Evolutionary conservation across 2,888 invertebrate species (phyloP).

Genomic region (Apamea sordens): DNA sequence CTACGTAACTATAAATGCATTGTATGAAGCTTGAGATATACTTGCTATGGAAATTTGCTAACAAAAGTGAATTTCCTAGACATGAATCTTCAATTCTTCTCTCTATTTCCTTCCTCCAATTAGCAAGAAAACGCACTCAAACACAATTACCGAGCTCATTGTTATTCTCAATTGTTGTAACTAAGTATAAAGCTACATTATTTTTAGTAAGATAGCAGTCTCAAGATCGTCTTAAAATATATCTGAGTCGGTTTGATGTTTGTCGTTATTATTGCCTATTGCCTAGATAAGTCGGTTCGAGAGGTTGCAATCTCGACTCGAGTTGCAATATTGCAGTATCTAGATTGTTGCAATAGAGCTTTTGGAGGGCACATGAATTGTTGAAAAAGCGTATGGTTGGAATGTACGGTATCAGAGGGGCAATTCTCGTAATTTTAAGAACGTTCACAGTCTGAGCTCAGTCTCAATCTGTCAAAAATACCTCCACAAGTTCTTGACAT

Average conservation of each 20-base stretch:
- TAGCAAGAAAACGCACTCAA: constrained; percentile 6
- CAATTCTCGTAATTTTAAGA: too few species aligned
- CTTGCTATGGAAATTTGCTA: too few species aligned
- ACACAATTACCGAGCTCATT: constrained; percentile 6
- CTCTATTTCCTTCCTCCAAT: constrained; percentile 8
- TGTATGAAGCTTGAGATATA: background rate
- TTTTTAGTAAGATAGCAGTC: constrained; percentile 63
- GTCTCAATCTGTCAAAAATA: too few species aligned
- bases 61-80: background rate
- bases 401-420: background rate
- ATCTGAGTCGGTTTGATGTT: constrained; percentile 65
- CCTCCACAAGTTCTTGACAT: too few species aligned
- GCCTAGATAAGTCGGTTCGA: constrained; percentile 81
- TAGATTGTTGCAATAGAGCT: constrained; percentile 69
- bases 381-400: background rate
- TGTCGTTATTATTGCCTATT: constrained; percentile 82
- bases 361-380: constrained; percentile 43
- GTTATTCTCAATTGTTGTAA: constrained; percentile 31
- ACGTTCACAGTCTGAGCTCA: too few species aligned
- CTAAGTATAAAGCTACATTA: background rate
- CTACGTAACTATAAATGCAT: background rate
- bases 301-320: constrained; percentile 76
- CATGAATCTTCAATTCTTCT: too few species aligned
- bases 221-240: constrained; percentile 70
- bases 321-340: constrained; percentile 79